Conservation (phyloP, 2,888 invertebrate species). For the Choreutis nemorana region DNA sequence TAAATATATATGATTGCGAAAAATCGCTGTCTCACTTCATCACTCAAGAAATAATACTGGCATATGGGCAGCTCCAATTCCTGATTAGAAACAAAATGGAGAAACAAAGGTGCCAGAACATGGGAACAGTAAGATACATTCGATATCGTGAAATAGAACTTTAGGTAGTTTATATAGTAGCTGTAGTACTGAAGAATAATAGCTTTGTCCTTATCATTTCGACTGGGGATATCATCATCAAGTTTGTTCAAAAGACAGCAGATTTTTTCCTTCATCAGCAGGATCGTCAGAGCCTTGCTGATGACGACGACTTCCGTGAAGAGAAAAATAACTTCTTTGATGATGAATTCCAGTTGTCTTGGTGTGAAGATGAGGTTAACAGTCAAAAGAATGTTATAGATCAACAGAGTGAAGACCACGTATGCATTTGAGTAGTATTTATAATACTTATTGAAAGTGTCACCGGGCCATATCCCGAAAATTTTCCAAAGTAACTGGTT, state of each 20-base stretch:
- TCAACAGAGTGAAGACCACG: slow-evolving; percentile 21
- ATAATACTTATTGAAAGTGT: slow-evolving; percentile 22
- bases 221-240: slow-evolving; percentile 28
- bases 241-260: slow-evolving; percentile 26
- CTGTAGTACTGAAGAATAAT: slow-evolving; percentile 20
- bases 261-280: slow-evolving; percentile 28
- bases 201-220: slow-evolving; percentile 20
- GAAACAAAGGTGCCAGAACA: slow-evolving; percentile 24
- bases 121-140: slow-evolving; percentile 21
- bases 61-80: slow-evolving; percentile 34
- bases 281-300: slow-evolving; percentile 34
- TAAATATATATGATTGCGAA: slow-evolving; percentile 30
- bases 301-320: slow-evolving; percentile 30
- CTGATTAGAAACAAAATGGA: slow-evolving; percentile 21
- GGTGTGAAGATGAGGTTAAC: slow-evolving; percentile 36
- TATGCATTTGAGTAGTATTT: slow-evolving; percentile 29
- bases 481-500: slow-evolving; percentile 28
- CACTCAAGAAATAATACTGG: slow-evolving; percentile 40
- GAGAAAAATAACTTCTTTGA: slow-evolving; percentile 38
- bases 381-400: slow-evolving; percentile 32
- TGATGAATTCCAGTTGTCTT: slow-evolving; percentile 28
- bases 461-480: slow-evolving; percentile 37
- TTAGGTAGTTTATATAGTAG: slow-evolving; percentile 24
- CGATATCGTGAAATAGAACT: slow-evolving; percentile 18
- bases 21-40: slow-evolving; percentile 23